Conservation (phyloP, 1,140 invertebrate species). For the Paracyclopina nana region DNA sequence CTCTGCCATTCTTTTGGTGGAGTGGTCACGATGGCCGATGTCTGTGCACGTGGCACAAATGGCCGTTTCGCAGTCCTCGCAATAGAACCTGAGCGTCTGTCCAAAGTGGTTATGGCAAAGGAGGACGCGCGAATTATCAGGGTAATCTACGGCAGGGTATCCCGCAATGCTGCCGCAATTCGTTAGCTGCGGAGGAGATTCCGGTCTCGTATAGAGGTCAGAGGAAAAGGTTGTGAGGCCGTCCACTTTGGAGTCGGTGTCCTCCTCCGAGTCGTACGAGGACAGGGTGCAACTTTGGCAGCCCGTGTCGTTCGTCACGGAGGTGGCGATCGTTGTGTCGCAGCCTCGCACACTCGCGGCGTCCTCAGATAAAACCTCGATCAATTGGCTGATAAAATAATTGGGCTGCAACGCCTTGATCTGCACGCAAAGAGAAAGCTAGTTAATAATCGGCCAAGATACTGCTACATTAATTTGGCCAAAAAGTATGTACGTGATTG, state of each 20-base stretch:
- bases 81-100: slow-evolving; percentile 32
- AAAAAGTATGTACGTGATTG: no score
- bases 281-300: background rate
- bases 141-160: background rate
- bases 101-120: slow-evolving; percentile 20
- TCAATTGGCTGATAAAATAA: slow-evolving; percentile 30
- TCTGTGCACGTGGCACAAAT: slow-evolving; percentile 34
- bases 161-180: no score
- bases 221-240: background rate
- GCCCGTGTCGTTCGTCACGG: background rate
- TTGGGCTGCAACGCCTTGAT: slow-evolving; percentile 31
- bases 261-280: background rate
- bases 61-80: slow-evolving; percentile 34
- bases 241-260: background rate
- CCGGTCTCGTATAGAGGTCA: no score
- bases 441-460: background rate
- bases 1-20: slow-evolving; percentile 28
- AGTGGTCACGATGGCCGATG: slow-evolving; percentile 32
- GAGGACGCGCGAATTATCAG: background rate
- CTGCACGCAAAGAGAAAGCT: slow-evolving; percentile 17
- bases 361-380: slow-evolving; percentile 25
- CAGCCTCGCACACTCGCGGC: no score
- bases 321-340: no score
- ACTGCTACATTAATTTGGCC: no score
- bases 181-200: no score